phyloP scores from a whole-genome alignment of 1,140 invertebrate species.

The Brachionus angularis region DNA sequence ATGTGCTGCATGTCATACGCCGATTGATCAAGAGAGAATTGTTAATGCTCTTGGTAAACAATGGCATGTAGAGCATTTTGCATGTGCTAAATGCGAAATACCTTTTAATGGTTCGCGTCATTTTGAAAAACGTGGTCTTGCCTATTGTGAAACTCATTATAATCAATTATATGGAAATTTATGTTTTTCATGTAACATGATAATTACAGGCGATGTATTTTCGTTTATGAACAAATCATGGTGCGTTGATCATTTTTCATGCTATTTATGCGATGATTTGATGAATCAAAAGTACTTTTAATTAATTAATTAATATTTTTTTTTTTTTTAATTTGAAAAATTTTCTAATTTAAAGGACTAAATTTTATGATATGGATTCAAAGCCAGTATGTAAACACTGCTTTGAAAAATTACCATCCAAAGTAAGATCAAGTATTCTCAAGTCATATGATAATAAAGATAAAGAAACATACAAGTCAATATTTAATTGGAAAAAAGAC shows the following conservation, averaged over 20 bases:
- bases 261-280: conserved; percentile 91
- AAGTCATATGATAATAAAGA: conserved; percentile 11
- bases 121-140: conserved; percentile 96
- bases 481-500: conserved; percentile 24
- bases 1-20: conserved; percentile 82
- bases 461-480: background rate
- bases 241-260: conserved; percentile 99
- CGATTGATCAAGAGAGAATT: conserved; percentile 74
- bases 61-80: conserved; percentile 99
- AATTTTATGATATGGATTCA: conserved; percentile 98
- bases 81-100: conserved; percentile 98
- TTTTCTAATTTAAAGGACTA: conserved; percentile 74
- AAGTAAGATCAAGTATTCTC: conserved; percentile 65
- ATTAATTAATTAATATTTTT: conserved; percentile 5
- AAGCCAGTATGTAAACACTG: conserved; percentile 97
- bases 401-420: conserved; percentile 91
- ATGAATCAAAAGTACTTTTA: conserved; percentile 80
- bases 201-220: conserved; percentile 78
- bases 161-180: conserved; percentile 96
- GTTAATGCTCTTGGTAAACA: conserved; percentile 96
- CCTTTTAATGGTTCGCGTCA: conserved; percentile 97
- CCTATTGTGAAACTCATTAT: conserved; percentile 98
- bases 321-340: too few relatives aligned
- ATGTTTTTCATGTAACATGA: conserved; percentile 97
- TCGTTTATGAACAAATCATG: conserved; percentile 85